phyloP scores from a whole-genome alignment of 2,113 vertebrate species.

The Mugil cephalus region DNA sequence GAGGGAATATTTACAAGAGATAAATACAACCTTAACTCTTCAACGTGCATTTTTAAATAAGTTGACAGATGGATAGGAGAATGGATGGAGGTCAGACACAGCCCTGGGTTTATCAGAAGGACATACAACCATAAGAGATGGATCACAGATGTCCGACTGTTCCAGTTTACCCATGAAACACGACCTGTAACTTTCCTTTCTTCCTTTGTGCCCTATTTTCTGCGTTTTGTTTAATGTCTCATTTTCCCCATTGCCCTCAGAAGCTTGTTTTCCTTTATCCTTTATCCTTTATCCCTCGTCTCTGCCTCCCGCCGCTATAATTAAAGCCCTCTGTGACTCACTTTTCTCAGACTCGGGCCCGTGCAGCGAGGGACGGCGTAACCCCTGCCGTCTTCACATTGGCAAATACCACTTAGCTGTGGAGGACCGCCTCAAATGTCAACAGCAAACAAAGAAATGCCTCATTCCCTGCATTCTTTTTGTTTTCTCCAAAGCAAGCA shows the following conservation, averaged over 20 bases:
- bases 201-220: conserved; percentile 14
- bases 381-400: conserved; percentile 42
- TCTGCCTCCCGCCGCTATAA: conserved; percentile 28
- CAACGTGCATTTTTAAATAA: neutral
- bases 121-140: conserved; percentile 52
- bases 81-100: conserved; percentile 38
- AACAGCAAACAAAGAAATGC: conserved; percentile 70
- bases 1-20: too few species aligned
- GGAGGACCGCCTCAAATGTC: conserved; percentile 38
- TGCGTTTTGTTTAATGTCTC: neutral
- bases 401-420: conserved; percentile 63
- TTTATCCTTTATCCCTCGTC: conserved; percentile 5
- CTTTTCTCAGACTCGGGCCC: conserved; percentile 30
- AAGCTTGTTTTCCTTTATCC: neutral
- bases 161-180: conserved; percentile 61
- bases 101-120: conserved; percentile 32
- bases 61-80: conserved; percentile 20
- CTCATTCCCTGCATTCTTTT: conserved; percentile 51
- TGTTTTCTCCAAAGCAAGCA: conserved; percentile 15
- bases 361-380: conserved; percentile 3
- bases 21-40: too few species aligned
- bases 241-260: conserved; percentile 1
- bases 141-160: conserved; percentile 77
- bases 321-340: conserved; percentile 36
- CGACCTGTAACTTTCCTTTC: conserved; percentile 42